These are phyloP conservation scores for Erpornis zantholeuca DNA, from an alignment of 2,113 vertebrate genomes.

Conservation along the genomic window DNA sequence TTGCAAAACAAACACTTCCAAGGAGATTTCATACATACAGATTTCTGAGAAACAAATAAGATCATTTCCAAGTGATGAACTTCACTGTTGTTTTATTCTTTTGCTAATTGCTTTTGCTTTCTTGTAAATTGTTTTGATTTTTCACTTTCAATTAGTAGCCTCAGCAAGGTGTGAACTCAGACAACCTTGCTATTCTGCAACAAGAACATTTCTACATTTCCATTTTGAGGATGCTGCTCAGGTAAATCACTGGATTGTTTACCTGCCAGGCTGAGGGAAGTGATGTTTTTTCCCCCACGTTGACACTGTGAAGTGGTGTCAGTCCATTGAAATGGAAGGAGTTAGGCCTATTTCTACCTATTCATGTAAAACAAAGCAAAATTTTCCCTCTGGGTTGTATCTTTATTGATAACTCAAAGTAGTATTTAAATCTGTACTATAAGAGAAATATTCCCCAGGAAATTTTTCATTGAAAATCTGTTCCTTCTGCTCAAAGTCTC, in stretches of 20 bases:
- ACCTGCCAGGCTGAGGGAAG: neutral
- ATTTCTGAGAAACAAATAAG: neutral
- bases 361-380: neutral
- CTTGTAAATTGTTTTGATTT: neutral
- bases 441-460: neutral
- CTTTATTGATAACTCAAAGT: neutral
- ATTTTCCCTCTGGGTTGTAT: neutral
- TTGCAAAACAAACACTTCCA: neutral
- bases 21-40: neutral
- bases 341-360: neutral
- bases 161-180: constrained; percentile 5
- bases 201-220: neutral
- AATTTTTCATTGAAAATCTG: neutral
- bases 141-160: neutral
- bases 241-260: neutral
- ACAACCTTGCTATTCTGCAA: neutral
- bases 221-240: neutral
- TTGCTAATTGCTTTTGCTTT: neutral
- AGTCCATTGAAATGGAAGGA: neutral
- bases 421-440: neutral
- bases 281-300: neutral
- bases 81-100: neutral
- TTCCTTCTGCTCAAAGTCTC: neutral
- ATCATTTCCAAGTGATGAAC: neutral
- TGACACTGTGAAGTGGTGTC: neutral